A percentile compares a stretch with the other conserved stretches of the same genome.
phyloP scores from a whole-genome alignment of 2,888 invertebrate species.

The Drosophila barbarae region DNA sequence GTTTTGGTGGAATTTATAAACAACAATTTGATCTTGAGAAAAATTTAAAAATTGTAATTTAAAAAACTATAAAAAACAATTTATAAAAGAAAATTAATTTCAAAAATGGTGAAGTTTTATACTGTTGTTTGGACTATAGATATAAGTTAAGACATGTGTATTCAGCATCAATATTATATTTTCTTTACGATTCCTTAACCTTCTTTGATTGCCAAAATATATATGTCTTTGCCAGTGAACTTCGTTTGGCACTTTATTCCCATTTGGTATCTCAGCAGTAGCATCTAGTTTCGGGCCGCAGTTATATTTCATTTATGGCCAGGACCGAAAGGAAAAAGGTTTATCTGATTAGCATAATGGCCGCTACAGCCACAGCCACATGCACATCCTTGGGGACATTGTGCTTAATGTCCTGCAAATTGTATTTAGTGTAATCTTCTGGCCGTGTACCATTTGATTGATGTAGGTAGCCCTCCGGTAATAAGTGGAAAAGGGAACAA shows the following conservation, averaged over 20 bases:
- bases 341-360: constrained; percentile 51
- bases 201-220: constrained; percentile 1
- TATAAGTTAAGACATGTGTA: constrained; percentile 3
- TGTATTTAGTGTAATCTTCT: constrained; percentile 32
- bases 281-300: constrained; percentile 16
- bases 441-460: constrained; percentile 40
- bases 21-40: background rate
- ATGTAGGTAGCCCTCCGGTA: constrained; percentile 30
- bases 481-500: constrained; percentile 23
- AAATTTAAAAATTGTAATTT: too few relatives aligned
- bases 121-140: background rate
- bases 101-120: background rate
- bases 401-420: constrained; percentile 42
- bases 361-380: constrained; percentile 4
- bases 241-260: constrained; percentile 6
- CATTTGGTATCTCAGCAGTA: constrained; percentile 16
- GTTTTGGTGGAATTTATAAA: background rate
- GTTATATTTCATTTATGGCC: constrained; percentile 31
- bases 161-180: background rate
- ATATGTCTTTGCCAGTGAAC: constrained; percentile 26
- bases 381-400: constrained; percentile 30
- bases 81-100: too few relatives aligned
- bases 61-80: background rate
- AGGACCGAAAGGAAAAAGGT: constrained; percentile 31
- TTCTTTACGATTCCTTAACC: background rate